Evolutionary conservation across 37 sponge, comb jelly and placozoan species (phyloP).

Genomic region (Petrosia ficiformis): DNA sequence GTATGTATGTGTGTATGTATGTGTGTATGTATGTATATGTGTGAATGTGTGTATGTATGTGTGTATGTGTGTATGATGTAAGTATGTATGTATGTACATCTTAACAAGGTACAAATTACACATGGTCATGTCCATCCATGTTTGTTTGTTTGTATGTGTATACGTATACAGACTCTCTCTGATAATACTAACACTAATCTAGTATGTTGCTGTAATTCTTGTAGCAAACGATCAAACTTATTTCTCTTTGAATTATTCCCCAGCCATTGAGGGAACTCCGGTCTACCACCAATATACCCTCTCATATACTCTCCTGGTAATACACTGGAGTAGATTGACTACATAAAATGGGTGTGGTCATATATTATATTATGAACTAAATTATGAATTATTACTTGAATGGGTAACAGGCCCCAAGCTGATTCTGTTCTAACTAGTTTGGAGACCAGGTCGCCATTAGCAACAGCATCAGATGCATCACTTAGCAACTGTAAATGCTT

Average conservation of each 20-base stretch:
- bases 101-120: too few species aligned
- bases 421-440: constrained; percentile 46
- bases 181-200: constrained; percentile 29
- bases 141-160: too few species aligned
- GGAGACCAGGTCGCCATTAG: constrained; percentile 81
- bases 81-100: background rate
- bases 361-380: too few species aligned
- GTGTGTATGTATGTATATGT: constrained; percentile 29
- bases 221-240: constrained; percentile 48
- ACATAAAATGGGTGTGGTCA: too few species aligned
- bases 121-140: too few species aligned
- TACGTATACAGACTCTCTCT: background rate
- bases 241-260: constrained; percentile 85
- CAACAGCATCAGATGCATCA: constrained; percentile 81
- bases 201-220: constrained; percentile 76
- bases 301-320: constrained; percentile 81
- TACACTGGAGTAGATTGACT: constrained; percentile 87
- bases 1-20: constrained; percentile 35
- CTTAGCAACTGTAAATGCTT: background rate
- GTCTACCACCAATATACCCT: constrained; percentile 49
- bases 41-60: constrained; percentile 28
- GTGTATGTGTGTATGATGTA: constrained; percentile 29
- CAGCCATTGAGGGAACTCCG: constrained; percentile 90
- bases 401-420: constrained; percentile 76
- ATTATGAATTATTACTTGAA: too few species aligned